Percentiles rank a stretch among this genome's conserved stretches.
These are phyloP conservation scores for Phengaris alcon DNA, from an alignment of 2,888 invertebrate genomes.

Conservation along the genomic window DNA sequence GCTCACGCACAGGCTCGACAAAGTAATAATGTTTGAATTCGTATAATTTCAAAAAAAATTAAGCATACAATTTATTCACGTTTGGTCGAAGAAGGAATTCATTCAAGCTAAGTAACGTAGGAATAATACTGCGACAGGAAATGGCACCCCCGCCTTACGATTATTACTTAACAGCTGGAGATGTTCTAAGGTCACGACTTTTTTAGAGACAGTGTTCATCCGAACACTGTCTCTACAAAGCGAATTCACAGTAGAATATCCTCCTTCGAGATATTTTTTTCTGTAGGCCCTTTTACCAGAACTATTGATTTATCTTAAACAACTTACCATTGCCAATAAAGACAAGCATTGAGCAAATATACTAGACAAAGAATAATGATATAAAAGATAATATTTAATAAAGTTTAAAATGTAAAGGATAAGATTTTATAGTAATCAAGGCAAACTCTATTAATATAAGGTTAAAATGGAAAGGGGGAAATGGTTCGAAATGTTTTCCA, in stretches of 20 bases:
- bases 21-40: background rate
- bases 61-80: background rate
- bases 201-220: no score
- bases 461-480: slow-evolving; percentile 15
- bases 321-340: background rate
- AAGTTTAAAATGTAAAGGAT: no score
- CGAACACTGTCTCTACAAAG: background rate
- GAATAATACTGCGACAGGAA: slow-evolving; percentile 4
- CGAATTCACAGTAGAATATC: background rate
- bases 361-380: no score
- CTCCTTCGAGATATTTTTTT: background rate
- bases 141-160: slow-evolving; percentile 6
- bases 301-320: background rate
- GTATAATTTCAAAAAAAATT: background rate
- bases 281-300: background rate
- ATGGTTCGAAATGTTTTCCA: background rate
- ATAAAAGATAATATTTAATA: no score
- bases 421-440: background rate
- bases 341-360: background rate
- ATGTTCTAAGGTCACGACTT: slow-evolving; percentile 3
- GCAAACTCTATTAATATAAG: background rate
- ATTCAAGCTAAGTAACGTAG: slow-evolving; percentile 4
- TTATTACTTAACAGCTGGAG: slow-evolving; percentile 6
- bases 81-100: background rate
- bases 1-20: background rate